These are phyloP conservation scores for Volucella zonaria DNA, from an alignment of 2,888 invertebrate genomes.

Conservation along the genomic window DNA sequence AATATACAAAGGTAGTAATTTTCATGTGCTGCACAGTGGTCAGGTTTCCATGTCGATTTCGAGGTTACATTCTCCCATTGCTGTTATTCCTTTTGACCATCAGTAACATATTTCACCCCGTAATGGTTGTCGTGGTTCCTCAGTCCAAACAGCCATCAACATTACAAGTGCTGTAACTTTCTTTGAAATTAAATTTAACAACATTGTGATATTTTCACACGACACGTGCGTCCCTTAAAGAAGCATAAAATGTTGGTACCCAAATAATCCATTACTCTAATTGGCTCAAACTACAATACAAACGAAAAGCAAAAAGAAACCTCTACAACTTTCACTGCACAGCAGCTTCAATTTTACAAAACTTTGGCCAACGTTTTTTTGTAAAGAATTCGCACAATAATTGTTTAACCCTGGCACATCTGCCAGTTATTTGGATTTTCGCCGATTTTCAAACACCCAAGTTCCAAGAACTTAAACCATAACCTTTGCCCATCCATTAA, in stretches of 20 bases:
- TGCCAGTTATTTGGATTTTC: constrained; percentile 16
- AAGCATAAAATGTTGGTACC: neutral
- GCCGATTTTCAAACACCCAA: neutral
- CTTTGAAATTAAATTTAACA: too few species aligned
- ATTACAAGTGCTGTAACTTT: too few species aligned
- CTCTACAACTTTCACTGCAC: neutral
- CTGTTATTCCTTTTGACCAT: too few species aligned
- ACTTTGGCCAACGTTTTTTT: neutral
- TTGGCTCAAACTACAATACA: neutral
- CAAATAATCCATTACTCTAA: neutral
- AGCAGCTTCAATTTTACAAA: neutral
- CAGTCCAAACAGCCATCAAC: too few species aligned
- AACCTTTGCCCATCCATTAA: constrained; percentile 40
- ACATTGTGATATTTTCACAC: too few species aligned
- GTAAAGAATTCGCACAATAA: neutral
- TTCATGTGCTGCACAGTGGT: too few species aligned
- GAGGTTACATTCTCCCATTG: too few species aligned
- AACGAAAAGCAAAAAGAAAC: neutral
- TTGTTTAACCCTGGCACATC: constrained; percentile 12
- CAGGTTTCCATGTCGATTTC: too few species aligned
- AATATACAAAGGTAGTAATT: too few species aligned
- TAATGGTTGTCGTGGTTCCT: too few species aligned
- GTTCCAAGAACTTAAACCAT: constrained; percentile 21
- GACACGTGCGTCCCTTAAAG: too few species aligned
- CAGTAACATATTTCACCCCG: too few species aligned